Percentiles rank a stretch among this genome's conserved stretches.
phyloP scores from a whole-genome alignment of 2,113 vertebrate species.

The Typhlomys cinereus region DNA sequence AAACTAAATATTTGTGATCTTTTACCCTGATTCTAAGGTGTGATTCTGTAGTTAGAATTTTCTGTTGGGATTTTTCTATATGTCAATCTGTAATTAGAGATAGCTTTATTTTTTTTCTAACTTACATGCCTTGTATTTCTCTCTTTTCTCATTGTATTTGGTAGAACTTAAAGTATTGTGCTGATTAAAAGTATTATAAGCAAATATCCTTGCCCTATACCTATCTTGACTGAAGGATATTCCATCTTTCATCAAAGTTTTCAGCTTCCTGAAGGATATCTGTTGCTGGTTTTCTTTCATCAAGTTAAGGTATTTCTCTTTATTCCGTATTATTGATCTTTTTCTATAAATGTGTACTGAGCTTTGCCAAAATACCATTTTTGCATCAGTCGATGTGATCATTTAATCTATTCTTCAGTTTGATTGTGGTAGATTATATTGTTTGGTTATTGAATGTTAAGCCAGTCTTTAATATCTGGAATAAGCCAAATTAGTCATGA shows the following conservation, averaged over 20 bases:
- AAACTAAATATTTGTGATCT: too few species aligned
- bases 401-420: background rate
- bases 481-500: background rate
- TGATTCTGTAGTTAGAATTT: background rate
- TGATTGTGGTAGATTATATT: background rate
- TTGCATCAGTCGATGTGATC: background rate
- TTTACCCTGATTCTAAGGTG: too few species aligned
- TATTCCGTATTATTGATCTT: background rate
- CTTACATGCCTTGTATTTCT: background rate
- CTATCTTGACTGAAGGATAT: background rate
- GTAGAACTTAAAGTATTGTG: background rate
- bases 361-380: constrained; percentile 18
- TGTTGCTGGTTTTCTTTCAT: background rate
- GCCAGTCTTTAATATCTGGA: background rate
- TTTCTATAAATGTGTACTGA: background rate
- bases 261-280: background rate
- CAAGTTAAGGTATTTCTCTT: background rate
- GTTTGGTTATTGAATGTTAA: constrained; percentile 19
- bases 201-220: background rate
- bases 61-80: constrained; percentile 17
- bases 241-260: background rate
- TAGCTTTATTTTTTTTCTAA: background rate
- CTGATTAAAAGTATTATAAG: background rate
- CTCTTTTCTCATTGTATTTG: background rate
- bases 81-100: background rate